A percentile compares a stretch with the other conserved stretches of the same genome.
phyloP scores from a whole-genome alignment of 2,888 invertebrate species.

The Hemicrepidius hirtus region DNA sequence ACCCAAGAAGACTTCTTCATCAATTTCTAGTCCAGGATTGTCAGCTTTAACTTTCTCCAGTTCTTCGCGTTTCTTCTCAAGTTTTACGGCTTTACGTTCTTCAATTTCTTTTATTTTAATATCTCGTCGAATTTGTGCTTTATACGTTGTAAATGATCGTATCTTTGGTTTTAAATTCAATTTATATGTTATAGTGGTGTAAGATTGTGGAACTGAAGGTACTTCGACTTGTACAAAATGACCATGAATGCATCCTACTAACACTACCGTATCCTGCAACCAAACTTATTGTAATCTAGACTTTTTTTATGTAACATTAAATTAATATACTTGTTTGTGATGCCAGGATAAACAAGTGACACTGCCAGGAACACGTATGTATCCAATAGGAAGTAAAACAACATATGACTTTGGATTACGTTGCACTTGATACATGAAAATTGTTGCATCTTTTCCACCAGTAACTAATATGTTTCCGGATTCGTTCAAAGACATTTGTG shows the following conservation, averaged over 20 bases:
- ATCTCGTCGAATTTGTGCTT: constrained; percentile 77
- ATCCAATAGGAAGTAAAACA: constrained; percentile 79
- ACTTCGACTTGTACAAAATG: constrained; percentile 75
- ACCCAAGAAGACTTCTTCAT: constrained; percentile 79
- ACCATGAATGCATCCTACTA: constrained; percentile 76
- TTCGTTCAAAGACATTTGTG: constrained; percentile 77
- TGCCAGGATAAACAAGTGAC: constrained; percentile 83
- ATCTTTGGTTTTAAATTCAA: constrained; percentile 66
- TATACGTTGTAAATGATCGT: constrained; percentile 76
- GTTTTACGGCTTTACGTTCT: constrained; percentile 72
- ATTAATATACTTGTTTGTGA: constrained; percentile 71
- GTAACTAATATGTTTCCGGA: constrained; percentile 78
- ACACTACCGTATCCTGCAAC: constrained; percentile 69
- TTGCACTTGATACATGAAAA: constrained; percentile 79
- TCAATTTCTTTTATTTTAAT: constrained; percentile 76
- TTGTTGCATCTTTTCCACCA: constrained; percentile 79
- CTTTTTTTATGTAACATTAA: not conserved
- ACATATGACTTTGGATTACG: constrained; percentile 67
- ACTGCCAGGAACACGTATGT: constrained; percentile 77
- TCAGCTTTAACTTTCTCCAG: constrained; percentile 75
- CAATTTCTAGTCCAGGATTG: constrained; percentile 77
- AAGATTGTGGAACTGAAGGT: constrained; percentile 69
- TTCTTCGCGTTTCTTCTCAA: constrained; percentile 74
- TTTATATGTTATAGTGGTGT: constrained; percentile 72
- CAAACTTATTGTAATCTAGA: constrained; percentile 6